Base-by-base conservation (phyloP, 1,140 invertebrate species). In the Leptoteleia sp. region DNA sequence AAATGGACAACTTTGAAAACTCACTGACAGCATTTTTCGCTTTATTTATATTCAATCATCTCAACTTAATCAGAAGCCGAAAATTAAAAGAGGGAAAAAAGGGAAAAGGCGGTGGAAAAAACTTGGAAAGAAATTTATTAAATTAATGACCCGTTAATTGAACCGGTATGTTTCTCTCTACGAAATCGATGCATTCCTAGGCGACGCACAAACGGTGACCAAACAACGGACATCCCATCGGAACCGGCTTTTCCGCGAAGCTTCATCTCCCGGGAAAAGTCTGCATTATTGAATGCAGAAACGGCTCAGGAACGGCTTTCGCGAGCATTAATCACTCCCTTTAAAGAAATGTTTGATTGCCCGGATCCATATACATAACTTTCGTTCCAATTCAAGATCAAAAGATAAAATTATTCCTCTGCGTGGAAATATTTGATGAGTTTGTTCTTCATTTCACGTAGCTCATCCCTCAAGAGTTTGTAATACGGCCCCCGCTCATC, bases 231-330 rank as follows among this genome's bases (percentile, higher is more conserved):
- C 13, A 25, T 12, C 15, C 33, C 11, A 19, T 59, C 16, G 15
- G 11, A 40, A 1, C 35, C 38, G 33, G 7, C 65, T 70, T 59
- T 59, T 59, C 54, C 52, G 52, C 54, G 45, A 25, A 59, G 16
- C 25, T 70, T 17, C 33, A 59, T 57, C 40, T 29, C 31, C 54
- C 6, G n/a, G 19, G 50, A 47, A 72, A 38, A 50, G 29, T 47
- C 19, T 64, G 59, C 70, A 73, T 73, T 64, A 64, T 73, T 73
- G 40, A 73, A n/a, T n/a, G n/a, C n/a, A n/a, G n/a, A 73, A 19
- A 37, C 59, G 19, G 40, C 59, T 65, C 50, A 47, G 11, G 19
- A 73, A 13, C 9, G 57, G 15, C 12, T 55, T 64, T 73, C 50
- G 48, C 25, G 25, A 38, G 17, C 55, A 72, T 62, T 62, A 62